Evolutionary conservation across 2,113 vertebrate genomes (phyloP).

Genomic region (Monopterus albus): DNA sequence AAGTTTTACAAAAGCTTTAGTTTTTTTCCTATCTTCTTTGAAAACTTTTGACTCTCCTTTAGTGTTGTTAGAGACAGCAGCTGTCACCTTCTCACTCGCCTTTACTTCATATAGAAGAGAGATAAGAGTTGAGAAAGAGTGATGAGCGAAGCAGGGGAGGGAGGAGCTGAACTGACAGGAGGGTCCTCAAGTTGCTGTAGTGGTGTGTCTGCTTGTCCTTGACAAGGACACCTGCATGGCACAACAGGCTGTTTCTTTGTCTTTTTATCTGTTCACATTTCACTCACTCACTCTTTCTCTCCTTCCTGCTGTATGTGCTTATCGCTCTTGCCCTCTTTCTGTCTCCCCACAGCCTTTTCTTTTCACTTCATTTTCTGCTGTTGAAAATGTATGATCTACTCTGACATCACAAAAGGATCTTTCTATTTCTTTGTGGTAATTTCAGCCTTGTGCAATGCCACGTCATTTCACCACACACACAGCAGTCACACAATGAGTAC

Average conservation of each 20-base stretch:
- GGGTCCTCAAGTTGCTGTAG: constrained; percentile 55
- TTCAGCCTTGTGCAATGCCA: neutral
- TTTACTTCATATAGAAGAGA: neutral
- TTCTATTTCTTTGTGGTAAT: neutral
- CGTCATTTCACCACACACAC: constrained; percentile 21
- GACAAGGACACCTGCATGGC: constrained; percentile 62
- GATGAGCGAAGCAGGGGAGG: constrained; percentile 24
- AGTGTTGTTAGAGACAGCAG: neutral
- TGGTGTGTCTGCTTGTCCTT: constrained; percentile 70
- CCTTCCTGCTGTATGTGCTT: too few relatives aligned
- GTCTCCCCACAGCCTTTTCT: neutral
- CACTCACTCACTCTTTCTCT: constrained; percentile 1
- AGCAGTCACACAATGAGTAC: neutral
- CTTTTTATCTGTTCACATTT: constrained; percentile 7
- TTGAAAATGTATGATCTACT: too few relatives aligned
- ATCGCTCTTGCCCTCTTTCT: neutral
- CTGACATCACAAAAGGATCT: neutral
- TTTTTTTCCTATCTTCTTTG: neutral
- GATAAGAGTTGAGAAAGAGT: neutral
- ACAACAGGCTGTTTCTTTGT: constrained; percentile 58
- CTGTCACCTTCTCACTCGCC: constrained; percentile 22
- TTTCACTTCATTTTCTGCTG: too few relatives aligned
- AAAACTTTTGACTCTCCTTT: neutral
- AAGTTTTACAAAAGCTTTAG: too few relatives aligned
- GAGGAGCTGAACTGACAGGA: constrained; percentile 24